Base-by-base conservation (phyloP, 1,140 invertebrate genomes). In the Manduca sexta region DNA sequence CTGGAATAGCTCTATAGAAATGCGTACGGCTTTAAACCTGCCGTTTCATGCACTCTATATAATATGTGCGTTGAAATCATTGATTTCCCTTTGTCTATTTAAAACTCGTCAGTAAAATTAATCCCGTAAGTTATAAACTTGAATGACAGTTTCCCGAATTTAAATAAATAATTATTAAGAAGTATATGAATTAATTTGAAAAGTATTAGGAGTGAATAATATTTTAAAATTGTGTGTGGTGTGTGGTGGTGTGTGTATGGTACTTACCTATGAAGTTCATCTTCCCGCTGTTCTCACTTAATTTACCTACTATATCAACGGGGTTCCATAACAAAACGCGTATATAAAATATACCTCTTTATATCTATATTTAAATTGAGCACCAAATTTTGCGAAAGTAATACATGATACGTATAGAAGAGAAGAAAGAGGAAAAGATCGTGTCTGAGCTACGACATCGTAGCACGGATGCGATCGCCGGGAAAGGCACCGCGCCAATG, bases 211-310 rank as follows among this genome's bases (percentile, higher is more conserved):
- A 26, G 8, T 5, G 8, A 5, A 5, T 26, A 26, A 26, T 26
- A 3, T 3, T 8, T 3, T 26, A 26, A 26, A 26, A 26, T 5
- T 26, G 21, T 8, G 21, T 26, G 21, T 5, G n/a, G 8, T 26
- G 0, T 26, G 21, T 26, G 21, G n/a, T 26, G 21, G 21, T 26
- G 21, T 26, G 21, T 30, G 15, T n/a, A 37, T 37, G 40, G 7
- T 42, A 83, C 80, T 84, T 60, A 84, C 80, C 80, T 45, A 84
- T 67, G 60, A 84, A 84, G 52, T 84, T 84, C 80, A 84, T 84
- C 50, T 70, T 69, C n/a, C n/a, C n/a, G 43, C 30, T 34, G 3
- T 15, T 47, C 45, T 64, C 47, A 64, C 55, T 48, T 50, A 64
- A 60, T 54, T 67, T 77, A 63, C 35, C 43, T 50, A 63, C 74